phyloP scores from a whole-genome alignment of 2,113 vertebrate species.

The Cepphus grylle region DNA sequence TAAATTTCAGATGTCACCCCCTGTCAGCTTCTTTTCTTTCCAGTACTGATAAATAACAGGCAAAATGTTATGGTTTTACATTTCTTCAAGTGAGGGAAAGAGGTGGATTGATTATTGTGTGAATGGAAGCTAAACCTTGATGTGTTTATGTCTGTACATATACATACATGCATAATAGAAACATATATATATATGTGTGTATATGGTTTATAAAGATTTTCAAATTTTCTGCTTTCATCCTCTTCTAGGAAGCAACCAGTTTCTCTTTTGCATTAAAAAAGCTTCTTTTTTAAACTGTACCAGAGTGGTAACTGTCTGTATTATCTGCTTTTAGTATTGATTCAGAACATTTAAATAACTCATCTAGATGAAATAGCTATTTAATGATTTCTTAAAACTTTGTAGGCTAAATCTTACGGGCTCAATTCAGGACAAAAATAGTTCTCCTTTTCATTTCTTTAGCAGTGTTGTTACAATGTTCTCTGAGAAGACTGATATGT shows the following conservation, averaged over 20 bases:
- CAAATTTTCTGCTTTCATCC: neutral
- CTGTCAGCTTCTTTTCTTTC: neutral
- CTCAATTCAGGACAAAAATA: neutral
- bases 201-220: neutral
- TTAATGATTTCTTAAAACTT: neutral
- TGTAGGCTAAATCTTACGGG: neutral
- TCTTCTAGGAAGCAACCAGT: neutral
- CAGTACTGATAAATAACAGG: neutral
- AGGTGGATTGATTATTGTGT: neutral
- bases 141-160: neutral
- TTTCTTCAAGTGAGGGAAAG: neutral
- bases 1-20: neutral
- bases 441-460: neutral
- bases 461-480: neutral
- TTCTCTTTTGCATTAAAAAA: neutral
- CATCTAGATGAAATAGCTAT: neutral
- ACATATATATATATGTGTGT: neutral
- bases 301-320: neutral
- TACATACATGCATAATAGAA: neutral
- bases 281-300: neutral
- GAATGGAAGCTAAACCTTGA: neutral
- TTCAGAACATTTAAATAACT: neutral
- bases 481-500: neutral
- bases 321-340: neutral
- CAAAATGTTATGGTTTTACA: neutral